Percentiles rank a stretch among this genome's conserved stretches.
Conservation (phyloP, 2,888 invertebrate species). For the Malthinus flaveolus region DNA sequence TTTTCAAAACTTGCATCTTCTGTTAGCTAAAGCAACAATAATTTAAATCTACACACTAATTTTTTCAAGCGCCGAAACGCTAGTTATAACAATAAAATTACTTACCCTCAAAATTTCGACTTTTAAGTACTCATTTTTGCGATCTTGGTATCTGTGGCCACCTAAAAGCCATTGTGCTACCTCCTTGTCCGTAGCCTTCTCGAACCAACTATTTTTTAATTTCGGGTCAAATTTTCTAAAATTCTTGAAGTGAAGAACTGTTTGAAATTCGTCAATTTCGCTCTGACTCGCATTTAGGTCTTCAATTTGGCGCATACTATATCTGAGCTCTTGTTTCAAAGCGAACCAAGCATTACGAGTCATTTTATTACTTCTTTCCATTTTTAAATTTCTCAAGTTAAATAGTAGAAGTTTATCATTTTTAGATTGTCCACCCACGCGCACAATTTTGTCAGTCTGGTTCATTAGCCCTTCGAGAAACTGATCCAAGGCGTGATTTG, state of each 20-base stretch:
- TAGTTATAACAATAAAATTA: no score
- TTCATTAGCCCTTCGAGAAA: constrained; percentile 72
- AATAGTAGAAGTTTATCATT: constrained; percentile 60
- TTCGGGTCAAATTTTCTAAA: constrained; percentile 39
- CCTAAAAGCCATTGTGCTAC: constrained; percentile 39
- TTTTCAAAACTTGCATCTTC: not conserved
- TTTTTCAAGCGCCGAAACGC: no score
- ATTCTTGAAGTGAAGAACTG: constrained; percentile 37
- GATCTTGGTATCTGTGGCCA: constrained; percentile 1
- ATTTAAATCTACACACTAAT: not conserved
- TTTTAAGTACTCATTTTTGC: not conserved
- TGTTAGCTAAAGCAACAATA: not conserved
- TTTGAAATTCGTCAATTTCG: constrained; percentile 48
- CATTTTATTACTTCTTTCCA: no score
- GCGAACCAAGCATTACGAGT: not conserved
- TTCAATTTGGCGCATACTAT: constrained; percentile 9
- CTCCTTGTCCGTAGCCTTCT: constrained; percentile 25
- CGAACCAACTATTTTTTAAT: constrained; percentile 52
- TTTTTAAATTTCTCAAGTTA: constrained; percentile 57
- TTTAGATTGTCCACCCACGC: constrained; percentile 73
- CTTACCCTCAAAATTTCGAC: not conserved
- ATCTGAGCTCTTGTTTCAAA: not conserved
- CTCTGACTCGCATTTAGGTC: constrained; percentile 23
- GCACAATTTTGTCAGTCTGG: constrained; percentile 63
- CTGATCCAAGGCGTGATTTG: constrained; percentile 87